Percentiles rank a stretch among this genome's conserved stretches.
Evolutionary conservation across 1,140 invertebrate genomes (phyloP).

Genomic region (Radopholus similis): DNA sequence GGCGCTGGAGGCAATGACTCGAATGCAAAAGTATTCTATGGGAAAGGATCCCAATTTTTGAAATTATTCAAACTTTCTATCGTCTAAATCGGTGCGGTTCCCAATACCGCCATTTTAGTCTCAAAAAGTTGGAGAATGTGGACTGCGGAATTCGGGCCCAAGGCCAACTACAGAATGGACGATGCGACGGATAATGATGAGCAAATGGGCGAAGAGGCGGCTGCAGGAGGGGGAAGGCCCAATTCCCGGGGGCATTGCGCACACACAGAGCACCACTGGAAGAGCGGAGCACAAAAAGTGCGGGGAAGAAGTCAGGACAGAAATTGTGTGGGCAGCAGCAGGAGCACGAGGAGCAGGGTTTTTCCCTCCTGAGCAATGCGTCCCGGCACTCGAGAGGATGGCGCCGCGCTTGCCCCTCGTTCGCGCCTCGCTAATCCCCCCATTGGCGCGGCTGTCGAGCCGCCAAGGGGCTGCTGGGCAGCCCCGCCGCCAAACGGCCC

Average conservation of each 20-base stretch:
- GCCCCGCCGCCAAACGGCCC: too few species aligned
- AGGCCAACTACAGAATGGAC: too few species aligned
- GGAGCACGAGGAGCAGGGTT: not conserved
- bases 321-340: not conserved
- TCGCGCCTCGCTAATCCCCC: not conserved
- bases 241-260: not conserved
- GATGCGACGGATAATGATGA: slow-evolving; percentile 16
- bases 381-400: not conserved
- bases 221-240: not conserved
- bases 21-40: too few species aligned
- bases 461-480: too few species aligned
- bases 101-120: too few species aligned
- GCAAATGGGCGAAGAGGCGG: slow-evolving; percentile 14
- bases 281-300: not conserved
- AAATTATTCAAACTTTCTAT: too few species aligned
- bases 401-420: not conserved
- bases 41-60: too few species aligned
- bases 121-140: too few species aligned
- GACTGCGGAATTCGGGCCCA: too few species aligned
- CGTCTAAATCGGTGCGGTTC: too few species aligned
- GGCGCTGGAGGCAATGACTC: too few species aligned
- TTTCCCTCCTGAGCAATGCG: not conserved
- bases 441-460: not conserved
- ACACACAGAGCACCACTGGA: not conserved
- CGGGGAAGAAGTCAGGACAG: not conserved